A percentile compares a stretch with the other conserved stretches of the same genome.
Evolutionary conservation across 2,797 vertebrate genomes (phyloP).

Genomic region (Tapera naevia): DNA sequence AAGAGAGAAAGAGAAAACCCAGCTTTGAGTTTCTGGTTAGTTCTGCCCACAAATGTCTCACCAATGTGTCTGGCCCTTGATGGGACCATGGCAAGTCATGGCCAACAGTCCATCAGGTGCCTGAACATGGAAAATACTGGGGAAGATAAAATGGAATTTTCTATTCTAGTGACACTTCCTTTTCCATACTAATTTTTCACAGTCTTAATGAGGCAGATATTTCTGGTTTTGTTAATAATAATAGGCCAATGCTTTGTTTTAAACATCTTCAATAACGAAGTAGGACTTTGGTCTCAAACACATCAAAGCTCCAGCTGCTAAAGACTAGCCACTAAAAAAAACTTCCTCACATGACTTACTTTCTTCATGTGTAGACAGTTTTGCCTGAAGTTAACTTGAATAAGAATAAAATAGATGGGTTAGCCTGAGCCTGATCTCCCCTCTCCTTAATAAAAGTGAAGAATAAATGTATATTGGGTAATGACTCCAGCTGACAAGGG

Average conservation of each 20-base stretch:
- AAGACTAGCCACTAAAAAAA: not conserved
- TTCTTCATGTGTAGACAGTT: not conserved
- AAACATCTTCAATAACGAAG: not conserved
- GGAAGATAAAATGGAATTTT: not conserved
- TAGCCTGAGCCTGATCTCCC: not conserved
- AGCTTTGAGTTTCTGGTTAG: not conserved
- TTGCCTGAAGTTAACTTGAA: not conserved
- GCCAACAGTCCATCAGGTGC: not conserved
- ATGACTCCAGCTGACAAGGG: not conserved
- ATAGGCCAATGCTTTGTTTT: not conserved
- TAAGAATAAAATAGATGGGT: not conserved
- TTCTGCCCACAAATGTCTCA: not conserved
- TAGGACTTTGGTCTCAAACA: not conserved
- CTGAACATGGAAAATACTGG: not conserved
- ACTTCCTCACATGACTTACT: not conserved
- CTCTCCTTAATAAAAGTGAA: not conserved
- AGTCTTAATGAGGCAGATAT: not conserved
- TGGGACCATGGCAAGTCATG: not conserved
- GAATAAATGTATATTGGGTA: not conserved
- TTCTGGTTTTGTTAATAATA: not conserved
- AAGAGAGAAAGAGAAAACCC: not conserved
- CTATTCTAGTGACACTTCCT: not conserved
- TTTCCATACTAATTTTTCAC: not conserved
- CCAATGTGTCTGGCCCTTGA: not conserved
- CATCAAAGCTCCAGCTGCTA: not conserved